Evolutionary conservation across 2,113 vertebrate genomes (phyloP).

Genomic region (Rhipidura dahli): DNA sequence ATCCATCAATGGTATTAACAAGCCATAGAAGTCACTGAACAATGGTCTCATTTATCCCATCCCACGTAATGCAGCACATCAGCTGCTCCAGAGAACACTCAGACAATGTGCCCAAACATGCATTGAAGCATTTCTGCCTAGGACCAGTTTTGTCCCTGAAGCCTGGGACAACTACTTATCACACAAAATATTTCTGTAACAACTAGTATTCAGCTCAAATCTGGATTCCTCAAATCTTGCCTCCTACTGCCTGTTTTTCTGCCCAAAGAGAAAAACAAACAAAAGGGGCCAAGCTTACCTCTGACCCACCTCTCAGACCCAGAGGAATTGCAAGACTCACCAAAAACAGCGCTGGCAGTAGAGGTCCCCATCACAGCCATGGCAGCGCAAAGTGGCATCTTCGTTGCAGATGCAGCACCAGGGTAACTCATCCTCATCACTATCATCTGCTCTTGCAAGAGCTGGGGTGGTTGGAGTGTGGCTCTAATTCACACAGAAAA

Average conservation of each 20-base stretch:
- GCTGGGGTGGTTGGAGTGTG: neutral
- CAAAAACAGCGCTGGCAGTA: constrained; percentile 92
- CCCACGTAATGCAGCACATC: neutral
- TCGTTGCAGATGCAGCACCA: constrained; percentile 98
- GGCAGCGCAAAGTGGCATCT: constrained; percentile 86
- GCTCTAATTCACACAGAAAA: neutral
- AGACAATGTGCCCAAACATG: neutral
- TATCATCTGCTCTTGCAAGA: constrained; percentile 56
- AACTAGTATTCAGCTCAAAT: neutral
- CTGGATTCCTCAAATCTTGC: neutral
- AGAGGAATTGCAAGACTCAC: constrained; percentile 53
- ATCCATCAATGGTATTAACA: neutral
- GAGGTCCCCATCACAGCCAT: constrained; percentile 88
- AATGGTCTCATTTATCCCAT: neutral
- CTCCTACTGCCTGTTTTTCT: neutral
- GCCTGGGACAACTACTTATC: neutral
- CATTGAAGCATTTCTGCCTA: neutral
- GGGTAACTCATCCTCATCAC: constrained; percentile 88
- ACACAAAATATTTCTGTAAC: neutral
- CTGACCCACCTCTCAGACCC: neutral
- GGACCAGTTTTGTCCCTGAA: neutral
- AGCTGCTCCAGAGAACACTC: neutral
- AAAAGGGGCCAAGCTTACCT: neutral
- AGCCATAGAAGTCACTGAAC: neutral
- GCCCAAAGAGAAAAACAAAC: neutral